Percentiles rank a stretch among this genome's conserved stretches.
Evolutionary conservation across 2,113 vertebrate species (phyloP).

Genomic region (Macheiramphus alcinus): DNA sequence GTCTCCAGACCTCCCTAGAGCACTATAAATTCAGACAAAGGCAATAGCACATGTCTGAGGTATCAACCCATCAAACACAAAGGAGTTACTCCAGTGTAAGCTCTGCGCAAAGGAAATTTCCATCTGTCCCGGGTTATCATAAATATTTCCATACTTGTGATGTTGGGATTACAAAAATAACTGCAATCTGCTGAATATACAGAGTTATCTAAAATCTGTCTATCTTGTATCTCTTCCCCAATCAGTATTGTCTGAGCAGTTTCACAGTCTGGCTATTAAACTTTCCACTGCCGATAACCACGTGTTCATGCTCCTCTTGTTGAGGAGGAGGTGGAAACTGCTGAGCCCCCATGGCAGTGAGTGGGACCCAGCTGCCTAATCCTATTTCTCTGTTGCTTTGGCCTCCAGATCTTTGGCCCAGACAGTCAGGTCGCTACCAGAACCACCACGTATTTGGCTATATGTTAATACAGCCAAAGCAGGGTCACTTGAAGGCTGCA

Average conservation of each 20-base stretch:
- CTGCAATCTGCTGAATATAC: slow-evolving; percentile 13
- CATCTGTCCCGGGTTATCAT: slow-evolving; percentile 36
- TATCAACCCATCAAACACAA: background rate
- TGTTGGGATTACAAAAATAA: background rate
- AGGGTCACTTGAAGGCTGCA: background rate
- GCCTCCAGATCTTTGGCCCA: background rate
- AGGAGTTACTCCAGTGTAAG: background rate
- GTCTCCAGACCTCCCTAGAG: background rate
- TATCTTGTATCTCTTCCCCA: slow-evolving; percentile 21
- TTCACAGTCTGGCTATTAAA: slow-evolving; percentile 7
- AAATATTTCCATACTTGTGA: slow-evolving; percentile 40
- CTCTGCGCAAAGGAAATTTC: background rate
- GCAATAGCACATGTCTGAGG: background rate
- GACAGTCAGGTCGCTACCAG: background rate
- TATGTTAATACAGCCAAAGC: background rate
- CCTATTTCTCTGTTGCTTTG: background rate
- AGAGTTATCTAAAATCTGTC: slow-evolving; percentile 7
- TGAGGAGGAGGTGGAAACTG: background rate
- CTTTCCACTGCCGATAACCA: background rate
- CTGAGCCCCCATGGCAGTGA: background rate
- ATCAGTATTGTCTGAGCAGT: background rate
- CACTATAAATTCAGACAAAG: background rate
- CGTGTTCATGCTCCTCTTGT: background rate
- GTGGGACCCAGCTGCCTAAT: background rate
- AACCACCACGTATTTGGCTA: background rate